A percentile compares a stretch with the other conserved stretches of the same genome.
Evolutionary conservation across 2,888 invertebrate species (phyloP).

Genomic region (Corythucha ciliata): DNA sequence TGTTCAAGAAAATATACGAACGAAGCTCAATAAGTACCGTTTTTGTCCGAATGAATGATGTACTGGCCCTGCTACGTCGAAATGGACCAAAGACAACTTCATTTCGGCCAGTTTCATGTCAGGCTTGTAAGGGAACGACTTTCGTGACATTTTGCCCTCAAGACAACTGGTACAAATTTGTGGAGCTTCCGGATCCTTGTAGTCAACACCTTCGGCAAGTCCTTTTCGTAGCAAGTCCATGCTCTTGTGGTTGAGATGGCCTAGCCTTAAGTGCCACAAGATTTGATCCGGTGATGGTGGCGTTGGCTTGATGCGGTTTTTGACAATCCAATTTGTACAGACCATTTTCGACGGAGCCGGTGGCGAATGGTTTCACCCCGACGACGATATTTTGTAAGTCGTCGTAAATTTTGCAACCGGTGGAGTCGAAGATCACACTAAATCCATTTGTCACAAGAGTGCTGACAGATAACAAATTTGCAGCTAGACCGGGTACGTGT

Average conservation of each 20-base stretch:
- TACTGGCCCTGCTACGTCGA: constrained; percentile 31
- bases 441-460: constrained; percentile 28
- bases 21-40: constrained; percentile 27
- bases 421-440: background rate
- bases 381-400: too few relatives aligned
- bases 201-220: constrained; percentile 15
- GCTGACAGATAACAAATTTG: constrained; percentile 33
- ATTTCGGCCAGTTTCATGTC: constrained; percentile 15
- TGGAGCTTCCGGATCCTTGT: background rate
- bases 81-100: constrained; percentile 30
- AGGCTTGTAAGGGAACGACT: constrained; percentile 16
- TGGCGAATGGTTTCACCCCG: background rate
- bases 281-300: too few relatives aligned
- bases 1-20: constrained; percentile 38
- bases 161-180: constrained; percentile 18
- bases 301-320: too few relatives aligned
- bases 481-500: constrained; percentile 33
- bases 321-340: constrained; percentile 8
- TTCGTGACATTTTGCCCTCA: constrained; percentile 17
- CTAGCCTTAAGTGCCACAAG: constrained; percentile 27
- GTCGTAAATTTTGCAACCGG: background rate
- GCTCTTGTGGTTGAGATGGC: constrained; percentile 20
- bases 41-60: constrained; percentile 26
- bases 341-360: background rate
- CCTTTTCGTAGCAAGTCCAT: constrained; percentile 12